A percentile compares a stretch with the other conserved stretches of the same genome.
Conservation (phyloP, 2,113 vertebrate genomes). For the Cottus gobio region DNA sequence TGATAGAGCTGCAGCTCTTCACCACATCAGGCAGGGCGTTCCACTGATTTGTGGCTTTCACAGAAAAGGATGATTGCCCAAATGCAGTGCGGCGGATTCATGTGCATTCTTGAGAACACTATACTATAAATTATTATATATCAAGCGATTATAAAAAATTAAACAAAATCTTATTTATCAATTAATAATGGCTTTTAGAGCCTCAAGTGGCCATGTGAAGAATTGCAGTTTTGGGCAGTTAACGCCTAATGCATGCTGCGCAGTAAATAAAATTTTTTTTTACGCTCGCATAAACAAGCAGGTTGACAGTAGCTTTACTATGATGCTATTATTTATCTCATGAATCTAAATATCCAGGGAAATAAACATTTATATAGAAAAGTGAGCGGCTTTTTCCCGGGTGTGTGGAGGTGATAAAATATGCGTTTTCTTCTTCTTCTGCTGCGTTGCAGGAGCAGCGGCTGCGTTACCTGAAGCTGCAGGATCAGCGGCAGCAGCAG, state of each 20-base stretch:
- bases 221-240: background rate
- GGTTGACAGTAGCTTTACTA: background rate
- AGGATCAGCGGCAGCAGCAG: slow-evolving; percentile 82
- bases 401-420: too few relatives aligned
- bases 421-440: too few relatives aligned
- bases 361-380: background rate
- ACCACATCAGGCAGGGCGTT: too few relatives aligned
- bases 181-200: background rate
- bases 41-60: too few relatives aligned
- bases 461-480: slow-evolving; percentile 54
- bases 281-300: background rate
- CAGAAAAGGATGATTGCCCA: too few relatives aligned
- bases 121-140: too few relatives aligned
- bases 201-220: background rate
- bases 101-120: background rate
- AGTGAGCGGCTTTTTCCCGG: too few relatives aligned
- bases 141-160: too few relatives aligned
- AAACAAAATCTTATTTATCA: too few relatives aligned
- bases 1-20: too few relatives aligned
- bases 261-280: background rate
- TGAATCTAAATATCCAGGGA: background rate
- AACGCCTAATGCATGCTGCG: too few relatives aligned
- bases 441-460: slow-evolving; percentile 58
- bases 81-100: too few relatives aligned
- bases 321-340: background rate